phyloP scores from a whole-genome alignment of 2,888 invertebrate species.

The Andrena fulva region DNA sequence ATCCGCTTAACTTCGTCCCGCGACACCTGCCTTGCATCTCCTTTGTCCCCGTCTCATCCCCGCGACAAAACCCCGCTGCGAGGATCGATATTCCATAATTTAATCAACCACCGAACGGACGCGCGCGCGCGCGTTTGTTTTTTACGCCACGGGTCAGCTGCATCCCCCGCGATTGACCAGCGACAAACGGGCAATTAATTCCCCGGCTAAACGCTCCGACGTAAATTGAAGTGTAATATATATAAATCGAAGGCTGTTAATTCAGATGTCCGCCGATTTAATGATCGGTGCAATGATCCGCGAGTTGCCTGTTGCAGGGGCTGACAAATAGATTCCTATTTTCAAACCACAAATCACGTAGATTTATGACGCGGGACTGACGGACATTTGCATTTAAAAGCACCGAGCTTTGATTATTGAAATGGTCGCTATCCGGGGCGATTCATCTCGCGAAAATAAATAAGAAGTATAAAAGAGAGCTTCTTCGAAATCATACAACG shows the following conservation, averaged over 20 bases:
- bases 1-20: constrained; percentile 53
- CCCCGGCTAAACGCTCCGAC: background rate
- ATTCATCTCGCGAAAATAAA: too few relatives aligned
- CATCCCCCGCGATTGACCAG: background rate
- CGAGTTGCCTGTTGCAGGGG: background rate
- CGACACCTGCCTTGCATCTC: constrained; percentile 58
- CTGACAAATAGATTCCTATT: background rate
- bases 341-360: too few relatives aligned
- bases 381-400: too few relatives aligned
- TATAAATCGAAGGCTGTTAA: background rate
- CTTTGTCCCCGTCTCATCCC: constrained; percentile 32
- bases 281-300: background rate
- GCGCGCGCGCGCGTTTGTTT: background rate
- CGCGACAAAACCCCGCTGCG: background rate
- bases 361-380: too few relatives aligned
- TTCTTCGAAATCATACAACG: too few relatives aligned
- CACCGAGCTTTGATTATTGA: too few relatives aligned
- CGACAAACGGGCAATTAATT: constrained; percentile 10
- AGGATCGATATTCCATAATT: constrained; percentile 35
- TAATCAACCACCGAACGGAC: constrained; percentile 15
- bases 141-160: background rate
- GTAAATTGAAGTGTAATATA: background rate
- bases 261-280: background rate
- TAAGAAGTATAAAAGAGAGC: too few relatives aligned
- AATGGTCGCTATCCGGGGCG: too few relatives aligned